Evolutionary conservation across 2,113 vertebrate species (phyloP), one percentile per base, ranked within the genome.

Genomic region (Columba livia): DNA sequence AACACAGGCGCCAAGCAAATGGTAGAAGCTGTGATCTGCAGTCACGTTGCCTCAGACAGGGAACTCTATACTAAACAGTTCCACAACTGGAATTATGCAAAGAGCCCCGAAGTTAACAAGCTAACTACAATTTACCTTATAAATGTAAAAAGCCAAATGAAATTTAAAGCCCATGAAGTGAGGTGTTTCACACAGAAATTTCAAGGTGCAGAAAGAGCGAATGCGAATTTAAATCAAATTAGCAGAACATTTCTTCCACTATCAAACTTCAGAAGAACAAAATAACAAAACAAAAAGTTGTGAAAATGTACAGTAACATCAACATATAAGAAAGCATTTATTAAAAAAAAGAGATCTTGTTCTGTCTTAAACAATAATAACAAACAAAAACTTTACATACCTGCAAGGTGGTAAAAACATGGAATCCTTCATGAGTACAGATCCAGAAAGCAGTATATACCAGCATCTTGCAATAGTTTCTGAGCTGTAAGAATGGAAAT

Each of bases 381-480:
- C 8, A 89, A 19, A 47, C 18, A 47, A 47, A 47, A 47, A 44
- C 19, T 94, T 86, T 69, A 98, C 98, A 12, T 98, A 99, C 99
- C 99, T 99, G 98, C 99, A 99, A 48, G 99, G 98, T 78, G 99
- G 99, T 93, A 99, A 97, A 97, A 99, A 99, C 99, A 99, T 99
- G 96, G 99, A 99, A 96, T 99, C 99, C 97, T 99, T 99, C 97
- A 99, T 98, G 69, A 99, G 98, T 73, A 99, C 99, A 5, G 99
- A 99, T n/a, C 99, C 99, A 42, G 99, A 99, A 58, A 99, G 99
- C 74, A 99, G 98, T 91, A 99, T 99, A 94, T 99, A 99, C 99
- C 99, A 99, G 94, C 99, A 99, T 97, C 98, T 98, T 91, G 99
- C 99, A 92, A 99, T 97, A 74, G 98, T 99, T 97, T 99, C 99